phyloP scores from a whole-genome alignment of 2,113 vertebrate species.

The Boulengeromyrus knoepffleri region DNA sequence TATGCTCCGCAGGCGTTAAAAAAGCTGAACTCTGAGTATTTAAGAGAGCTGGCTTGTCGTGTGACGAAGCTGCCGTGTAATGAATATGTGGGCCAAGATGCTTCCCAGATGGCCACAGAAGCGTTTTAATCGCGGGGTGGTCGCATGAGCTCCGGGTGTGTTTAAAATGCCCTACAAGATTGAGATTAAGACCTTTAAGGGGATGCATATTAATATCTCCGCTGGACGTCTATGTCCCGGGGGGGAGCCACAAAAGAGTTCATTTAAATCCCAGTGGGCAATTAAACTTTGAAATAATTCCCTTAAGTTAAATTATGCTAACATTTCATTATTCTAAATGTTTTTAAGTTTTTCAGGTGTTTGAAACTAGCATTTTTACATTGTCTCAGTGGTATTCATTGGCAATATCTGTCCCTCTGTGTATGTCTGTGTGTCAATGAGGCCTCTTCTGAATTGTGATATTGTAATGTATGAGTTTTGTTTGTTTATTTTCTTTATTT shows the following conservation, averaged over 20 bases:
- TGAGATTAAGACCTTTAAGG: conserved; percentile 92
- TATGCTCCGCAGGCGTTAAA: conserved; percentile 70
- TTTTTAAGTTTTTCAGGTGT: conserved; percentile 41
- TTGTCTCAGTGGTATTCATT: conserved; percentile 8
- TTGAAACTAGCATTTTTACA: neutral
- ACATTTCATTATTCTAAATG: conserved; percentile 98
- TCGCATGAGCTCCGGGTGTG: conserved; percentile 76
- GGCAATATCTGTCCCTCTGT: conserved; percentile 27
- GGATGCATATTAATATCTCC: conserved; percentile 97
- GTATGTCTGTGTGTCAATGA: neutral
- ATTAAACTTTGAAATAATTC: conserved; percentile 99
- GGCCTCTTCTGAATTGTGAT: neutral
- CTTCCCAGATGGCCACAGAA: conserved; percentile 81
- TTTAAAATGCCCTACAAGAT: conserved; percentile 94
- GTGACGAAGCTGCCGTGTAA: conserved; percentile 84
- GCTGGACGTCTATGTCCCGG: conserved; percentile 88
- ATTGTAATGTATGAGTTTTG: neutral
- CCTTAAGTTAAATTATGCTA: conserved; percentile 97
- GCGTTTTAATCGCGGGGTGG: conserved; percentile 84
- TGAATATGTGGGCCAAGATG: conserved; percentile 94
- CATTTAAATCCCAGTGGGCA: conserved; percentile 98
- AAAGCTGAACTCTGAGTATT: conserved; percentile 69
- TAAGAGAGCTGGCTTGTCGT: conserved; percentile 70
- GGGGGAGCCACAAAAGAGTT: conserved; percentile 79
- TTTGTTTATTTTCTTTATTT: neutral